phyloP scores from a whole-genome alignment of 92 coral and sea anemone species.

The Isaurus tuberculatus region DNA sequence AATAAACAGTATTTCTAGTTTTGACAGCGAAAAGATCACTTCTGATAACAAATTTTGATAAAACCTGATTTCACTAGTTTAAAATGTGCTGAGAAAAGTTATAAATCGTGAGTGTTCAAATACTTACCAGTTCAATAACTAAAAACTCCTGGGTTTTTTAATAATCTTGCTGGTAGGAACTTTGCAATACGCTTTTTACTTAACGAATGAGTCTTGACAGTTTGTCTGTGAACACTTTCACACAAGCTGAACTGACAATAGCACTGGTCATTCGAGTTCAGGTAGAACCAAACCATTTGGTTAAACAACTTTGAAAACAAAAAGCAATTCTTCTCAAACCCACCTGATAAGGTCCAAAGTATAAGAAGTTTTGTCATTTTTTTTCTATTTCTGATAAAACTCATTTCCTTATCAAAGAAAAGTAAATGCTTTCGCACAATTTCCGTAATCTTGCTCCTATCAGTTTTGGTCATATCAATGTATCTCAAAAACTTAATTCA shows the following conservation, averaged over 20 bases:
- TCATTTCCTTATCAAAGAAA: background rate
- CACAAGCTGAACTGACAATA: slow-evolving; percentile 38
- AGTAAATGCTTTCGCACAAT: slow-evolving; percentile 23
- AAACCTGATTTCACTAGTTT: background rate
- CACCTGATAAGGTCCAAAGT: background rate
- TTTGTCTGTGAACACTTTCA: slow-evolving; percentile 3
- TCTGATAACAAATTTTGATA: slow-evolving; percentile 17
- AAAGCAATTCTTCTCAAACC: background rate
- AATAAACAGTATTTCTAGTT: slow-evolving; percentile 3
- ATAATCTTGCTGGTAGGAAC: background rate
- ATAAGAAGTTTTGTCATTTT: background rate
- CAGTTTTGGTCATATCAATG: slow-evolving; percentile 7
- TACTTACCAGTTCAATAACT: background rate
- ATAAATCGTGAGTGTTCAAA: background rate
- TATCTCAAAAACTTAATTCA: slow-evolving; percentile 32
- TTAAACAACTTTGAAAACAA: slow-evolving; percentile 57
- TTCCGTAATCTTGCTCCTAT: slow-evolving; percentile 17
- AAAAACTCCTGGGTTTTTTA: background rate
- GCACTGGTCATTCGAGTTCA: slow-evolving; percentile 55
- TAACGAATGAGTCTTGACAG: background rate
- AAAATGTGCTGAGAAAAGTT: background rate
- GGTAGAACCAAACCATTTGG: slow-evolving; percentile 61
- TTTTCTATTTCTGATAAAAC: background rate
- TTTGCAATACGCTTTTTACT: background rate
- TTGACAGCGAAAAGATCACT: slow-evolving; percentile 20